Evolutionary conservation across 2,888 invertebrate species (phyloP).

Genomic region (Mythimna vitellina): DNA sequence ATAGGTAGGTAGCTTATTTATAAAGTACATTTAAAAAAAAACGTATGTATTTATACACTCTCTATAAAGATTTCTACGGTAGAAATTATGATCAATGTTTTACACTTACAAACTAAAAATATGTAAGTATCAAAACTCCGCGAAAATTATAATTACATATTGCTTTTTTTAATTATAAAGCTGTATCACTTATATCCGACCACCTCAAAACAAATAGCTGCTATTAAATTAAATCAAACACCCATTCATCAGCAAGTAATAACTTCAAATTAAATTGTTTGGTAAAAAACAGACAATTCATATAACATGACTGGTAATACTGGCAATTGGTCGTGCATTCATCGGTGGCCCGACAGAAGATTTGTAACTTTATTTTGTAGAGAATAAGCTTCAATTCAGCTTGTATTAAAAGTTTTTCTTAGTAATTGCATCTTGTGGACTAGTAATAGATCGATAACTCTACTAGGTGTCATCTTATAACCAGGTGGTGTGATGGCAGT

Average conservation of each 20-base stretch:
- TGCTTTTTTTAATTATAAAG: too few relatives aligned
- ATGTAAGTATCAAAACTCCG: background rate
- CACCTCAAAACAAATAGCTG: slow-evolving; percentile 11
- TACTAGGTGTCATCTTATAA: slow-evolving; percentile 4
- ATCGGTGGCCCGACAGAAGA: background rate
- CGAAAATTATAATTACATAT: background rate
- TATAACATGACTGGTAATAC: slow-evolving; percentile 20
- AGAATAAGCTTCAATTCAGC: background rate
- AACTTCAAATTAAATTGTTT: slow-evolving; percentile 16
- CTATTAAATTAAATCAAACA: slow-evolving; percentile 9
- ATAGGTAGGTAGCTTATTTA: background rate
- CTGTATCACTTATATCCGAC: background rate
- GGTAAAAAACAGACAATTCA: slow-evolving; percentile 38
- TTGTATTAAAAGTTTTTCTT: background rate
- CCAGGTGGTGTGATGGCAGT: background rate
- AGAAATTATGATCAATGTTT: background rate
- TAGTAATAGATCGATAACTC: slow-evolving; percentile 39
- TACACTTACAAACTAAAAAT: background rate
- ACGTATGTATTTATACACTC: background rate
- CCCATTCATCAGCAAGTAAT: slow-evolving; percentile 29
- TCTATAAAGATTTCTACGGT: background rate
- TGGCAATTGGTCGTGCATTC: slow-evolving; percentile 39
- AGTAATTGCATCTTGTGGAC: background rate
- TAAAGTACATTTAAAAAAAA: background rate
- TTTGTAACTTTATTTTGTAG: background rate